Percentiles rank a stretch among this genome's conserved stretches.
Evolutionary conservation across 2,113 vertebrate species (phyloP).

Genomic region (Aspiorhynchus laticeps): DNA sequence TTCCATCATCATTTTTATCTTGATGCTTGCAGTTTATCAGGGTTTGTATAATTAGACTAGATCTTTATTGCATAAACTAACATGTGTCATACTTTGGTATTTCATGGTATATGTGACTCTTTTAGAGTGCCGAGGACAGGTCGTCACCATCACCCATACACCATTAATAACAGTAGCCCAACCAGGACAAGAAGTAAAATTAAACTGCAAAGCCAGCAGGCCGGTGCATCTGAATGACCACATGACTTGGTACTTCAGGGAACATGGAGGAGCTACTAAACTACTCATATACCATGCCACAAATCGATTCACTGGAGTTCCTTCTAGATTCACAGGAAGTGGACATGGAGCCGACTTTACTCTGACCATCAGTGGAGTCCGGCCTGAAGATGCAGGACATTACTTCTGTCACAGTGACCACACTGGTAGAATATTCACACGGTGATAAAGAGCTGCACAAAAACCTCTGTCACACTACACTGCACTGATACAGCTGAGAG

Average conservation of each 20-base stretch:
- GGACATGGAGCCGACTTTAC: constrained; percentile 22
- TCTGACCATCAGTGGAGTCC: background rate
- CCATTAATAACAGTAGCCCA: background rate
- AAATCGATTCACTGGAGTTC: background rate
- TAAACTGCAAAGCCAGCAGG: constrained; percentile 27
- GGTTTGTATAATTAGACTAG: background rate
- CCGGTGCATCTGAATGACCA: background rate
- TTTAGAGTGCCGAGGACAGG: constrained; percentile 11
- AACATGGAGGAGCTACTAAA: background rate
- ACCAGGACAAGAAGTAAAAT: background rate
- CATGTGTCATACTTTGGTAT: background rate
- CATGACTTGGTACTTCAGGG: background rate
- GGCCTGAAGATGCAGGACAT: background rate
- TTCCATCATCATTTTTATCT: background rate
- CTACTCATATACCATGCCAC: background rate
- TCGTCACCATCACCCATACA: background rate
- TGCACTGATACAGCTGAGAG: background rate
- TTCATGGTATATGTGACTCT: background rate
- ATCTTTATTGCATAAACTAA: background rate
- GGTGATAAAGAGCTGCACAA: constrained; percentile 13
- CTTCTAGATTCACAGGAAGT: background rate
- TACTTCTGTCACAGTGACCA: constrained; percentile 27
- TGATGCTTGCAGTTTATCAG: background rate
- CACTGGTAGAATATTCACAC: background rate
- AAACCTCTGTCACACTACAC: constrained; percentile 13